Conservation (phyloP, 2,888 invertebrate species). For the Papilio elwesi region DNA sequence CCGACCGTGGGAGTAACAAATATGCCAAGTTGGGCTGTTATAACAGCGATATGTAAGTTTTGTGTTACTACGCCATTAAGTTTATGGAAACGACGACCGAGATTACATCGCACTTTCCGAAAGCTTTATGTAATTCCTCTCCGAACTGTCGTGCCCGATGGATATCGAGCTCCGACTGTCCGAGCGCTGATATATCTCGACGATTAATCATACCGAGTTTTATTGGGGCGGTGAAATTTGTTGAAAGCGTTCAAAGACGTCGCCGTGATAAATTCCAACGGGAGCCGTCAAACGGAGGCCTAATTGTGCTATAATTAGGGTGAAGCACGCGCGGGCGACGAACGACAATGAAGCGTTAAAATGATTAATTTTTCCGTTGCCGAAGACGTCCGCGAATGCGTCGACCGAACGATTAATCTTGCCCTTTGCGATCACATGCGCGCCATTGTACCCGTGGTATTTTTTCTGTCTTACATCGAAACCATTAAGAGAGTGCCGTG, state of each 20-base stretch:
- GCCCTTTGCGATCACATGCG: slow-evolving; percentile 69
- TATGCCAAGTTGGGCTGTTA: slow-evolving; percentile 84
- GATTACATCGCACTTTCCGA: slow-evolving; percentile 83
- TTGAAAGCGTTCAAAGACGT: slow-evolving; percentile 52
- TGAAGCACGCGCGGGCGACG: slow-evolving; percentile 72
- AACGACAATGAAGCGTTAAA: slow-evolving; percentile 80
- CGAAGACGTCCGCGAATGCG: slow-evolving; percentile 67
- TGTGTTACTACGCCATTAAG: slow-evolving; percentile 82
- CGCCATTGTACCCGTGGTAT: slow-evolving; percentile 76
- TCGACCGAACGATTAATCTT: slow-evolving; percentile 80
- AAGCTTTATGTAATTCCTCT: slow-evolving; percentile 80
- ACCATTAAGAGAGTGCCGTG: slow-evolving; percentile 80
- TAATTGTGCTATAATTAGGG: slow-evolving; percentile 82
- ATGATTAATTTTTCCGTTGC: slow-evolving; percentile 80
- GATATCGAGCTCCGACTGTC: slow-evolving; percentile 53
- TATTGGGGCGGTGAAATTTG: slow-evolving; percentile 67
- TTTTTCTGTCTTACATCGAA: slow-evolving; percentile 81
- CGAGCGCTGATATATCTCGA: slow-evolving; percentile 43
- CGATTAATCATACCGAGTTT: slow-evolving; percentile 72
- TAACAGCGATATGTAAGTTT: slow-evolving; percentile 84
- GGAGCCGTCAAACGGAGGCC: slow-evolving; percentile 77
- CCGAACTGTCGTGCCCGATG: slow-evolving; percentile 61
- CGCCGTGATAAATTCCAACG: slow-evolving; percentile 68
- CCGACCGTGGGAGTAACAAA: slow-evolving; percentile 84
- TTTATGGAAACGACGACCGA: slow-evolving; percentile 82